Percentiles rank a stretch among this genome's conserved stretches.
These are phyloP conservation scores for Monodelphis domestica DNA, from an alignment of 2,797 vertebrate species.

Conservation along the genomic window DNA sequence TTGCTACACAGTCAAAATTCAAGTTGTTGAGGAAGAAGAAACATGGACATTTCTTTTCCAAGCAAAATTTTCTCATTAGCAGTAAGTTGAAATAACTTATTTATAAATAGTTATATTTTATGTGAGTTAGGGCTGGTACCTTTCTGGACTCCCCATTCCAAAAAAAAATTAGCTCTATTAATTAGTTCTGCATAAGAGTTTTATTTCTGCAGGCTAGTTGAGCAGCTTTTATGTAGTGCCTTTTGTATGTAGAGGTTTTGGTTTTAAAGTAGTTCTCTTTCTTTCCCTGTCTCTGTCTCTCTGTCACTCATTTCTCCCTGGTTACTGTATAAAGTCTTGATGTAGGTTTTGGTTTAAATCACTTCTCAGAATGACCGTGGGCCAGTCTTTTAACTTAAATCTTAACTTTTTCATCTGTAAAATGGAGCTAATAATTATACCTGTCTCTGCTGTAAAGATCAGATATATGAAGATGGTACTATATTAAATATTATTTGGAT, in stretches of 20 bases:
- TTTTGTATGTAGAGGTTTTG: conserved; percentile 16
- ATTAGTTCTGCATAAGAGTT: not conserved
- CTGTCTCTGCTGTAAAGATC: not conserved
- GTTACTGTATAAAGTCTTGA: not conserved
- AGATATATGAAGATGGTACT: not conserved
- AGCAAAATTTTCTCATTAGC: not conserved
- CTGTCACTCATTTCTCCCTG: not conserved
- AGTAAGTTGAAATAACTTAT: conserved; percentile 33
- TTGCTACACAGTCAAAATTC: conserved; percentile 27
- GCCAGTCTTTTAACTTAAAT: not conserved
- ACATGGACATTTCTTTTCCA: conserved; percentile 28
- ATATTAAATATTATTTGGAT: not conserved
- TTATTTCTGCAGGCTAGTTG: conserved; percentile 1
- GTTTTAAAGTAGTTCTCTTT: conserved; percentile 18
- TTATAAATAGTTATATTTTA: conserved; percentile 25
- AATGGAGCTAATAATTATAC: not conserved
- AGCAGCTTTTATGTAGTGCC: not conserved
- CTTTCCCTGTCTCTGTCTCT: no score
- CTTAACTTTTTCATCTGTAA: not conserved
- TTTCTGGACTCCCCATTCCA: not conserved
- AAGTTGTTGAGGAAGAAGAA: conserved; percentile 10
- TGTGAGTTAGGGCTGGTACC: not conserved
- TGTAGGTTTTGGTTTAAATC: not conserved
- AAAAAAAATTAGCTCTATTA: not conserved
- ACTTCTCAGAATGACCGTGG: not conserved